These are phyloP conservation scores for Cydia fagiglandana DNA, from an alignment of 1,140 invertebrate species.

Conservation along the genomic window DNA sequence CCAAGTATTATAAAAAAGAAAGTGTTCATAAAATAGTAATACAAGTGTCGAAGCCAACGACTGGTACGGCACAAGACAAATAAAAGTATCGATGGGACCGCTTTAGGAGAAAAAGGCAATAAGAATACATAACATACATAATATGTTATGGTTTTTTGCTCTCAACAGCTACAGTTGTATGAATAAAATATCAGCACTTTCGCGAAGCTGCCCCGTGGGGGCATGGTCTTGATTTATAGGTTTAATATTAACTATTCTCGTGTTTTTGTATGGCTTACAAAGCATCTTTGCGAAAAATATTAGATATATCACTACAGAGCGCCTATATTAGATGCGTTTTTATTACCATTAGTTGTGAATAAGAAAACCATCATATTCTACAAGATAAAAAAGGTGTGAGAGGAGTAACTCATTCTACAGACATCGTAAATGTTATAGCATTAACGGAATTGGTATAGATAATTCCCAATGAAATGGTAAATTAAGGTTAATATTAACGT, in stretches of 20 bases:
- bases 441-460: too few species aligned
- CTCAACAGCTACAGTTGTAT: background rate
- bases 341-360: background rate
- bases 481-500: too few species aligned
- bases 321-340: background rate
- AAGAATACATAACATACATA: background rate
- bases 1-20: conserved; percentile 6
- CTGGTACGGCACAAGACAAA: conserved; percentile 8
- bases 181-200: conserved; percentile 19
- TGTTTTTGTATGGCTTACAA: conserved; percentile 1
- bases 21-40: conserved; percentile 2
- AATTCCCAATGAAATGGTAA: too few species aligned
- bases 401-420: too few species aligned
- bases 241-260: conserved; percentile 6
- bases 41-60: background rate
- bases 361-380: background rate
- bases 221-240: background rate
- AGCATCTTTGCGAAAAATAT: background rate
- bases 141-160: conserved; percentile 2
- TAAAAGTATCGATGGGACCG: background rate
- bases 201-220: conserved; percentile 1
- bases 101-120: background rate
- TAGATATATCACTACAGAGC: background rate
- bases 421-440: too few species aligned
- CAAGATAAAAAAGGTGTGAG: background rate